Conservation (phyloP, 2,888 invertebrate genomes). For the Sycophila texana region DNA sequence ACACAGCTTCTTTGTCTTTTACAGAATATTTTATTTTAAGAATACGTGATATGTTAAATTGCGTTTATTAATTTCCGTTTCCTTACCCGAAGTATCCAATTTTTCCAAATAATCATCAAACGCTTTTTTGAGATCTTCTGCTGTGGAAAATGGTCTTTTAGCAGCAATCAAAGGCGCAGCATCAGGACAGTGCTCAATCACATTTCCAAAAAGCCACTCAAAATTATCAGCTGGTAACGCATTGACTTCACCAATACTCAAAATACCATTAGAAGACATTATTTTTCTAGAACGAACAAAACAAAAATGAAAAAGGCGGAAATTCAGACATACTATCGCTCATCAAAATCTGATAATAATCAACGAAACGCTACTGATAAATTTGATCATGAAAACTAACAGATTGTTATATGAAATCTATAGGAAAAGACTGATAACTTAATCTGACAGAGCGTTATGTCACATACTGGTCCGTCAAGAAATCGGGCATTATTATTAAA, state of each 20-base stretch:
- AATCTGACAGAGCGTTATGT: no score
- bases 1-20: constrained; percentile 78
- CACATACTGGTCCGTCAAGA: no score
- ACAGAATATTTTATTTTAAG: constrained; percentile 8
- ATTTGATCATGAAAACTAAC: no score
- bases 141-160: constrained; percentile 77
- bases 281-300: background rate
- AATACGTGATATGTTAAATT: constrained; percentile 20
- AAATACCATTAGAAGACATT: constrained; percentile 61
- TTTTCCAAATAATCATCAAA: constrained; percentile 79
- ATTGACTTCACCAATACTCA: constrained; percentile 78
- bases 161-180: constrained; percentile 77
- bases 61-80: background rate
- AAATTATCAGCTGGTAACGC: constrained; percentile 77
- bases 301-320: background rate
- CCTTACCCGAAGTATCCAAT: constrained; percentile 77
- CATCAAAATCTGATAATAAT: background rate
- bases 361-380: background rate
- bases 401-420: no score
- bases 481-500: no score
- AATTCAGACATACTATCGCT: background rate
- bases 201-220: constrained; percentile 79
- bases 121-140: constrained; percentile 76
- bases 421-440: no score
- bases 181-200: constrained; percentile 80